Evolutionary conservation across 2,113 vertebrate species (phyloP), one percentile per base, ranked within the genome.

Genomic region (Hiodon alosoides): DNA sequence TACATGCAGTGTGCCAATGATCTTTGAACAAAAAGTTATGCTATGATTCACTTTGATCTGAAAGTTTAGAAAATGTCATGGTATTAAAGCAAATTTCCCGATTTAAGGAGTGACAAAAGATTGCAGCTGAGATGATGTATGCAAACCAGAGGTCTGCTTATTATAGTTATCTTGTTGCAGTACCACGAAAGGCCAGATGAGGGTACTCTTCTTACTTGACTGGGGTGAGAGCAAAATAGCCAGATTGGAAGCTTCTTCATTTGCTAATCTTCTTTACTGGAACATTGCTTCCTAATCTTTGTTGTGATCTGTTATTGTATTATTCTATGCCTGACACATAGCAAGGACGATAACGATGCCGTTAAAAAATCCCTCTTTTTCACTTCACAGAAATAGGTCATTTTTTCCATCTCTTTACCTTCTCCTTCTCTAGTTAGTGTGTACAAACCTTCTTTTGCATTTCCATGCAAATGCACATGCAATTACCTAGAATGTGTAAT

Each of bases 181-280:
- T 51, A 16, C 76, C 73, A 2, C 8, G 31, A 14, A 17, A 67
- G 76, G 66, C 84, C 88, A 89, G 85, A 74, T 0, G 86, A 78
- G 81, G 89, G 87, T 81, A 59, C 58, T 65, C 17, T 66, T 78
- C 81, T 14, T 9, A 59, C 58, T 11, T 14, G 9, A 14, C 4
- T 14, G 7, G 3, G 58, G 9, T 54, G 72, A n/a, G n/a, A 14
- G 72, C 4, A 58, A 48, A 66, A 62, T 67, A 72, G 13, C 60
- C 64, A 69, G 71, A 73, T 52, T 67, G 57, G 51, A 64, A 60
- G 58, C 5, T 46, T 67, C 54, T 10, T 47, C n/a, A 68, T 53
- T 14, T 61, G 66, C 67, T 84, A 87, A 87, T 88, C 83, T 77
- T 83, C 82, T 85, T 84, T 86, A 77, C 77, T 59, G 53, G 74